Percentiles rank a stretch among this genome's conserved stretches.
These are phyloP conservation scores for Tadarida brasiliensis DNA, from an alignment of 2,797 vertebrate species.

Conservation along the genomic window DNA sequence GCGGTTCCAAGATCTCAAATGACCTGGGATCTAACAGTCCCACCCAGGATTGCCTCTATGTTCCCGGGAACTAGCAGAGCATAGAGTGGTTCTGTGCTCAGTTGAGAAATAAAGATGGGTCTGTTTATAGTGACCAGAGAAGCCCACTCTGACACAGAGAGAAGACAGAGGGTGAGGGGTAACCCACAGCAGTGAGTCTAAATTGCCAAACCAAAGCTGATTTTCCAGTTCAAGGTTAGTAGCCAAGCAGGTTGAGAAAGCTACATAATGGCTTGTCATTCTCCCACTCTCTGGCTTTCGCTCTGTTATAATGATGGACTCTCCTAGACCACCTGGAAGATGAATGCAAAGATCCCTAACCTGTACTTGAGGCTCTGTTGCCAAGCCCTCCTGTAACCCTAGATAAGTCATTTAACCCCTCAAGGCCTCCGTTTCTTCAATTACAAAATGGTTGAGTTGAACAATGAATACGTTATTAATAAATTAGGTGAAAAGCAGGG, in stretches of 20 bases:
- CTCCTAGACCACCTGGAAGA: background rate
- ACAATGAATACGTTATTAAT: background rate
- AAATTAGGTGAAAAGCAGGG: background rate
- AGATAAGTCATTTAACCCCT: background rate
- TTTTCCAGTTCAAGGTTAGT: background rate
- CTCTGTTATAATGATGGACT: background rate
- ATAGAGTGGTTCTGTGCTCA: constrained; percentile 44
- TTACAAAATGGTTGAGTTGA: background rate
- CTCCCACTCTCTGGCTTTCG: background rate
- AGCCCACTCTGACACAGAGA: constrained; percentile 20
- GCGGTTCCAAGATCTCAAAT: background rate
- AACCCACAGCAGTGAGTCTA: background rate
- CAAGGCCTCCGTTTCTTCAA: background rate
- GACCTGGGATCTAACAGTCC: background rate
- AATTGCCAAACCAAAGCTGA: background rate
- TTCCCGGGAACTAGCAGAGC: background rate
- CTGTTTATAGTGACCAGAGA: constrained; percentile 36
- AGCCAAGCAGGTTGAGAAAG: background rate
- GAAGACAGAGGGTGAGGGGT: background rate
- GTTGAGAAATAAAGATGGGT: constrained; percentile 51
- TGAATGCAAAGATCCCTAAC: background rate
- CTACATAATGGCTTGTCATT: background rate
- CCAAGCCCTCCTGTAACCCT: background rate
- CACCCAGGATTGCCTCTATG: background rate
- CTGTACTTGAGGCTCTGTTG: background rate